Base-by-base conservation (phyloP, 2,797 vertebrate genomes). In the Martes flavigula region DNA sequence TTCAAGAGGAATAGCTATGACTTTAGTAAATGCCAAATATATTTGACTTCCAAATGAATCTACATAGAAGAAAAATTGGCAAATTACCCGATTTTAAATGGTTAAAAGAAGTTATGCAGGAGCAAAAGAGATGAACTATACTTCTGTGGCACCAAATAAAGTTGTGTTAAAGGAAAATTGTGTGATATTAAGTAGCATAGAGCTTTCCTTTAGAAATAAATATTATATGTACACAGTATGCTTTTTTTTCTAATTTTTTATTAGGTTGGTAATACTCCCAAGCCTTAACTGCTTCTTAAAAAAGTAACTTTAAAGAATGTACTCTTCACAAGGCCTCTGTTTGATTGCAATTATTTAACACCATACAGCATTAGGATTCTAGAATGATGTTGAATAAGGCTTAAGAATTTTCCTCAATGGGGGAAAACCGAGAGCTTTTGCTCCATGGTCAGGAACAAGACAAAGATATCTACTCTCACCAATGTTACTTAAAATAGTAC, bases 41-140 rank as follows among this genome's bases (percentile, higher is more conserved):
- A 96, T 96, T 96, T 97, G 90, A 96, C 58, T 94, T 97, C 96
- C 58, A 97, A 97, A 96, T 95, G 30, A 94, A 90, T 95, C 38
- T 92, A 38, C 56, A 70, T 72, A 46, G 54, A 95, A 93, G 60
- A 20, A 93, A 92, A 92, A 91, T 66, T 58, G 95, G 51, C 18
- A 94, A 93, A 95, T 95, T 89, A 35, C 21, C n/a, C 89, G 56
- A 96, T 95, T 95, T 97, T 87, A 96, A 94, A 75, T 92, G n/a
- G 23, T 72, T 96, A 23, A 73, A 79, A 85, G 70, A 90, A 91
- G 35, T 78, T 70, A 32, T 68, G 66, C 9, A 85, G 90, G 66
- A 97, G 46, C 35, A 56, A 79, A 90, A 38, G 27, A 83, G 18
- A 90, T 14, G 72, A 93, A 72, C 18, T 92, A 25, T 43, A 93